Conservation (phyloP, 2,888 invertebrate genomes). For the Synanthedon vespiformis region DNA sequence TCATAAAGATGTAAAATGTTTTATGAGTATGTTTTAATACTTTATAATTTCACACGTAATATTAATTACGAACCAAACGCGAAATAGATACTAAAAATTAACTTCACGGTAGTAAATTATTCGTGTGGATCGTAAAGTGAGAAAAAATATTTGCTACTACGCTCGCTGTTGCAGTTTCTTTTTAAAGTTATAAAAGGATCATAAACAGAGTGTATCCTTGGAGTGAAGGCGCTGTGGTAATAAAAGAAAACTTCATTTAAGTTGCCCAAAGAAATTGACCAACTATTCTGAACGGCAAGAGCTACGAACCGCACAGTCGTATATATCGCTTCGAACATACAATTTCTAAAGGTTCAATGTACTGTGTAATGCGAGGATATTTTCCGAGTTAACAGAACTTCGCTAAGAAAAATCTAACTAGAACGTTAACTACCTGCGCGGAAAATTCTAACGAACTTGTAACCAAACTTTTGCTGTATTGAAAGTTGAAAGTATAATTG, state of each 20-base stretch:
- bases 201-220: slow-evolving; percentile 54
- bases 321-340: neutral
- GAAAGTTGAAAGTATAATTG: no score
- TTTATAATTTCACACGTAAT: no score
- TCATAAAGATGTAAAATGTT: no score
- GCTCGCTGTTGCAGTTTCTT: slow-evolving; percentile 34
- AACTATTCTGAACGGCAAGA: slow-evolving; percentile 26
- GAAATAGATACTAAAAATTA: no score
- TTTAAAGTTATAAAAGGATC: slow-evolving; percentile 56
- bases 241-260: slow-evolving; percentile 64
- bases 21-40: no score
- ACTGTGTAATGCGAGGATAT: neutral
- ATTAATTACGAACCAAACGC: no score
- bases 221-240: slow-evolving; percentile 42
- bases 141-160: slow-evolving; percentile 5
- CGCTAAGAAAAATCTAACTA: neutral
- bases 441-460: no score
- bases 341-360: neutral
- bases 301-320: neutral
- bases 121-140: neutral
- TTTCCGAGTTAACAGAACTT: neutral
- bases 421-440: neutral
- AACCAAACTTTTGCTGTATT: no score
- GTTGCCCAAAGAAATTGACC: slow-evolving; percentile 44
- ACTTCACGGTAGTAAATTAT: neutral